These are phyloP conservation scores for Ichneumoninae sp. DNA, from an alignment of 2,888 invertebrate genomes.

Conservation along the genomic window DNA sequence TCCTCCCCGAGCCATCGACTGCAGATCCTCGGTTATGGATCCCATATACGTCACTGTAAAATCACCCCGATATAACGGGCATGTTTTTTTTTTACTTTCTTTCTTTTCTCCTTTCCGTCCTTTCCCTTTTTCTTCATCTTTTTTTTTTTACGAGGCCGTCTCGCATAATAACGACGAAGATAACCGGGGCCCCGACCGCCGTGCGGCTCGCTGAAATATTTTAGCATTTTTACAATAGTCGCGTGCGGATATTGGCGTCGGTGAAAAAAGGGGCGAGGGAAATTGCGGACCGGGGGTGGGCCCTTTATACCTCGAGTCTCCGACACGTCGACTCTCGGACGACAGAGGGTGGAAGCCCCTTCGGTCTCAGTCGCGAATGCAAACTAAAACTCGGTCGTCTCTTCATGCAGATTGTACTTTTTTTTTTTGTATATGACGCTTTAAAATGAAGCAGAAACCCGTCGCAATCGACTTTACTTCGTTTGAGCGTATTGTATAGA, in stretches of 20 bases:
- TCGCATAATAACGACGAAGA: constrained; percentile 40
- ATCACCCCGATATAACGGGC: not conserved
- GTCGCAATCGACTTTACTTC: constrained; percentile 49
- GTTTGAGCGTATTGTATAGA: constrained; percentile 49
- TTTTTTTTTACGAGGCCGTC: constrained; percentile 27
- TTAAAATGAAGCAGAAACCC: constrained; percentile 33
- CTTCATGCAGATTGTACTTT: constrained; percentile 22
- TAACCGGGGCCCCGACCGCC: not conserved
- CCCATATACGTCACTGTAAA: constrained; percentile 13
- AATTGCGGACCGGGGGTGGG: constrained; percentile 18
- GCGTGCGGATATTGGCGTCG: constrained; percentile 48
- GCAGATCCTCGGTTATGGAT: constrained; percentile 17
- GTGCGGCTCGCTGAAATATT: constrained; percentile 27
- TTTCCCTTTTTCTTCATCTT: not conserved
- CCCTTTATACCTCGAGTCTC: constrained; percentile 41
- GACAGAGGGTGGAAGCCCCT: constrained; percentile 26
- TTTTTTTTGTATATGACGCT: not conserved
- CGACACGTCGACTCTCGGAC: constrained; percentile 48
- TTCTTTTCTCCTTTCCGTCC: not conserved
- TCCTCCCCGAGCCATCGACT: constrained; percentile 5
- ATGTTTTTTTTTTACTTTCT: not conserved
- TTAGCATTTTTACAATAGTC: constrained; percentile 50
- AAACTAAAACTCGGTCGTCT: constrained; percentile 39
- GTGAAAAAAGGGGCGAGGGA: constrained; percentile 25
- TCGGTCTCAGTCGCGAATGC: constrained; percentile 59